Conservation (phyloP, 2,113 vertebrate genomes). For the Petromus typicus region DNA sequence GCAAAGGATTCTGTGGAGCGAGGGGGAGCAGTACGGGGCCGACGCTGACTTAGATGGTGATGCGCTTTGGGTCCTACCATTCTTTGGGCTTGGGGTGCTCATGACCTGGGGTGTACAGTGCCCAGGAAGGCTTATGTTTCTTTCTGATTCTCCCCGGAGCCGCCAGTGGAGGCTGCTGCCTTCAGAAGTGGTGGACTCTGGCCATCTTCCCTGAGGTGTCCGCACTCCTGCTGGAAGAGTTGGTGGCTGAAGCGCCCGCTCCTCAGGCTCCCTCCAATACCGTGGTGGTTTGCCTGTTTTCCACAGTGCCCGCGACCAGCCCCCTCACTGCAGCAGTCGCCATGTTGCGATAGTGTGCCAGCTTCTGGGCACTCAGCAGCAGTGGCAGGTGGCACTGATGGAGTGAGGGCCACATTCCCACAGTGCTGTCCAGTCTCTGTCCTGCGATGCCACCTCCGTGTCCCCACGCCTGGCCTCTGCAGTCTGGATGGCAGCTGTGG, state of each 20-base stretch:
- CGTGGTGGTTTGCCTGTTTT: no score
- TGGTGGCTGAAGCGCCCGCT: no score
- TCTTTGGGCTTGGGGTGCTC: background rate
- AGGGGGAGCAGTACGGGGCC: background rate
- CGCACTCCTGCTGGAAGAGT: no score
- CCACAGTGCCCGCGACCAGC: no score
- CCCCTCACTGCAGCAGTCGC: no score
- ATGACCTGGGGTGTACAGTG: no score
- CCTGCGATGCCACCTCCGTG: rapidly evolving
- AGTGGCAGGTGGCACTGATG: rapidly evolving
- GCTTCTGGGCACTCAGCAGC: background rate
- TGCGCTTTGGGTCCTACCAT: background rate
- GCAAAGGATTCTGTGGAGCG: background rate
- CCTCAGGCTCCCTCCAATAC: no score
- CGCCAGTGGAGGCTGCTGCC: rapidly evolving
- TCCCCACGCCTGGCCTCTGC: rapidly evolving
- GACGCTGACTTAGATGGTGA: background rate
- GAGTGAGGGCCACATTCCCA: background rate
- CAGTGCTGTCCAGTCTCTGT: background rate
- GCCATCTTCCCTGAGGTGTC: background rate
- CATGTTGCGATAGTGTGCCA: no score
- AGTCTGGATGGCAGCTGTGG: background rate
- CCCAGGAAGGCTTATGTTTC: background rate
- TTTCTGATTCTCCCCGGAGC: background rate
- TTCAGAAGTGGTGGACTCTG: background rate